A percentile compares a stretch with the other conserved stretches of the same genome.
Conservation (phyloP, 2,113 vertebrate species). For the Apteryx mantelli region DNA sequence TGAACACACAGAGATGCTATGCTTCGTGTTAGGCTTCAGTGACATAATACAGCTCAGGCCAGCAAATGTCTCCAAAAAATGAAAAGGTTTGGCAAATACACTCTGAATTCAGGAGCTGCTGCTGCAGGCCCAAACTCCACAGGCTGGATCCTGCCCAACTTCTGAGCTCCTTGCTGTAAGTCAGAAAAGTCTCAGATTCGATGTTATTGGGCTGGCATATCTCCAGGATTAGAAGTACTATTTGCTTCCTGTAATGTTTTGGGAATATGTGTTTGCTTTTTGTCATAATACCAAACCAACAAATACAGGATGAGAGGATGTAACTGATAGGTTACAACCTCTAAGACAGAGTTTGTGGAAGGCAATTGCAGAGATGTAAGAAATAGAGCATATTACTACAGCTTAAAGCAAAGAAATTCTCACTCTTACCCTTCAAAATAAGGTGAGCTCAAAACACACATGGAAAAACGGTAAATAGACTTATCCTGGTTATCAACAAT, state of each 20-base stretch:
- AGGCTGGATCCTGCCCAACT: neutral
- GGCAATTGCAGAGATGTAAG: neutral
- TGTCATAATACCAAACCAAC: neutral
- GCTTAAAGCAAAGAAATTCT: neutral
- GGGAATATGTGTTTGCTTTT: neutral
- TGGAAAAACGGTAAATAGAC: neutral
- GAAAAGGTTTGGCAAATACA: neutral
- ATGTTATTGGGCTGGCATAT: neutral
- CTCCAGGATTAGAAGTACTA: neutral
- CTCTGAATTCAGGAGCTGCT: neutral
- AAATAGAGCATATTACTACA: neutral
- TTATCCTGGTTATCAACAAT: neutral
- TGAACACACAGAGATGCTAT: neutral
- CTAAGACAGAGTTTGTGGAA: neutral
- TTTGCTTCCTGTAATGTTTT: neutral
- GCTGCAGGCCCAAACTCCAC: rapidly evolving
- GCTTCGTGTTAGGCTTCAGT: neutral
- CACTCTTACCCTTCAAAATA: neutral
- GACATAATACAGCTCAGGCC: neutral
- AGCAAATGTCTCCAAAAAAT: rapidly evolving
- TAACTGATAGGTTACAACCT: neutral
- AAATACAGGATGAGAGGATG: neutral
- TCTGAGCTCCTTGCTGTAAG: rapidly evolving
- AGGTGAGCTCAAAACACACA: neutral
- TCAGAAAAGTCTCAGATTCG: neutral